phyloP scores from a whole-genome alignment of 2,113 vertebrate species.

The Nothoprocta pentlandii region DNA sequence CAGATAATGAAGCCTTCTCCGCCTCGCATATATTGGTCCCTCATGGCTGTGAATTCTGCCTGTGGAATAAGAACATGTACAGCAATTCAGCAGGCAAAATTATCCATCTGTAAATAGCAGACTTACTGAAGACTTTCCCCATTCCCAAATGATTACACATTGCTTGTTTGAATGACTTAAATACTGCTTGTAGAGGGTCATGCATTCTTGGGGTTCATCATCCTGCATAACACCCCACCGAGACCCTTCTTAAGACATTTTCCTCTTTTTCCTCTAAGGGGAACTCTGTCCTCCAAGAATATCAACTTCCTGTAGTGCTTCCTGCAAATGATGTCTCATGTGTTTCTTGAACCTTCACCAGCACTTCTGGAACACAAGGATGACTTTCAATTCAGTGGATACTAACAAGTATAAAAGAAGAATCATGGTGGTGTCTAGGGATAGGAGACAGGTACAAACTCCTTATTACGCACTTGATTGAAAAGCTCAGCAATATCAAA shows the following conservation, averaged over 20 bases:
- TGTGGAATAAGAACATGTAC: constrained; percentile 11
- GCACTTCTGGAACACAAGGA: rapidly evolving
- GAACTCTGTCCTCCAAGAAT: background rate
- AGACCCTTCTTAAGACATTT: background rate
- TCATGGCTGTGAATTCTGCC: constrained; percentile 89
- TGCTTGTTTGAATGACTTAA: background rate
- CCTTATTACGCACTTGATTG: background rate
- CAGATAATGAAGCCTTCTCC: constrained; percentile 88
- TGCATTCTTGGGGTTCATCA: background rate
- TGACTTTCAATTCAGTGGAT: background rate
- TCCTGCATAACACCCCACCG: background rate
- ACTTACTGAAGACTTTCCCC: background rate
- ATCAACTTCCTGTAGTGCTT: background rate
- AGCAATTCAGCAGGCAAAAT: constrained; percentile 16
- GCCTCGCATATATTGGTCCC: constrained; percentile 87
- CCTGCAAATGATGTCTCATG: background rate
- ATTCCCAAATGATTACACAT: background rate
- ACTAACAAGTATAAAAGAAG: background rate
- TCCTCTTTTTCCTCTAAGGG: rapidly evolving
- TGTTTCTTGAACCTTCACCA: background rate
- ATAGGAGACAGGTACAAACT: background rate
- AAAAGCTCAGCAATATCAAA: background rate
- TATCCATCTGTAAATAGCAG: background rate
- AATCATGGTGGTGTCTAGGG: background rate
- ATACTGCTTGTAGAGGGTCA: background rate